Percentiles rank a stretch among this genome's conserved stretches.
Conservation (phyloP, 2,113 vertebrate genomes). For the Archocentrus centrarchus region DNA sequence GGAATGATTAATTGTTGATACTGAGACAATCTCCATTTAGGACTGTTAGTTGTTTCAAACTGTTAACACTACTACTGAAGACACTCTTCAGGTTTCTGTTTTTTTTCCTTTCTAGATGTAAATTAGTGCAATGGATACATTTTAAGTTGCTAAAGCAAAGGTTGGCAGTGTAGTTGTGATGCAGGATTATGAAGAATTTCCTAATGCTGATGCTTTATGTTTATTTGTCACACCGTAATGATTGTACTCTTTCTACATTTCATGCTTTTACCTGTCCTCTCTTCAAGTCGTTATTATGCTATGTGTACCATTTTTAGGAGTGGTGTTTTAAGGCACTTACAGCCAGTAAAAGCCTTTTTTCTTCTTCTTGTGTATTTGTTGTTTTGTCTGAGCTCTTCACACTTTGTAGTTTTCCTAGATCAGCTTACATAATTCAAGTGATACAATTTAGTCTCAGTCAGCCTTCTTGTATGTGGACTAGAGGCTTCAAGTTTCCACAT, state of each 20-base stretch:
- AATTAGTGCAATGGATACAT: not conserved
- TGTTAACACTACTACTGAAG: not conserved
- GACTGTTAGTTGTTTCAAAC: not conserved
- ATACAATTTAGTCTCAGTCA: not conserved
- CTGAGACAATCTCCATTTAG: not conserved
- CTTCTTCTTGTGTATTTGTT: not conserved
- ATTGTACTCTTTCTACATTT: not conserved
- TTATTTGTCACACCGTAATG: not conserved
- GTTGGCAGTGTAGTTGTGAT: not conserved
- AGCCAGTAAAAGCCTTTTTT: not conserved
- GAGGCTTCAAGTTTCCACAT: not conserved
- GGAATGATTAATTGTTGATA: not conserved
- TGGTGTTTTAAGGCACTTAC: accelerated
- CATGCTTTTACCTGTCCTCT: not conserved
- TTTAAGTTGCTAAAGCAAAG: not conserved
- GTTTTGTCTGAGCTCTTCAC: not conserved
- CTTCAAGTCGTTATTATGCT: not conserved
- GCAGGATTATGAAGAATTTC: not conserved
- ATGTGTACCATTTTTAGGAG: not conserved
- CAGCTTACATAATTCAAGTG: not conserved
- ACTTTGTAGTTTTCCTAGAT: not conserved
- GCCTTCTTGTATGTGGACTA: not conserved
- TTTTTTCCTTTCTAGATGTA: not conserved
- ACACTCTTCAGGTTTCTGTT: not conserved
- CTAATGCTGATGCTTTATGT: not conserved